Evolutionary conservation across 2,797 vertebrate species (phyloP).

Genomic region (Phoeniculus purpureus): DNA sequence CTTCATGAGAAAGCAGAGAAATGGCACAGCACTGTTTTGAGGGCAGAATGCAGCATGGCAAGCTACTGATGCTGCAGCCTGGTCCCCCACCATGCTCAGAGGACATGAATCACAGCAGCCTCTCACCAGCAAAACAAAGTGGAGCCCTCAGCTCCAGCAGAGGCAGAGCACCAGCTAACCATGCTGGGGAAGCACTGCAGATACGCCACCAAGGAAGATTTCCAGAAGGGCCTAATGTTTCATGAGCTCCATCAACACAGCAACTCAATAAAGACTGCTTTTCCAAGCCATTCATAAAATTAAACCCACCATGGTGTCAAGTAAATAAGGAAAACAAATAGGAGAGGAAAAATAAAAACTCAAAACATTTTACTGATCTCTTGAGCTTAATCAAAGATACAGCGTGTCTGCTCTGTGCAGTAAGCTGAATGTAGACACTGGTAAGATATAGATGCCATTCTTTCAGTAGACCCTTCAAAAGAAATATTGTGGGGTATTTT

Average conservation of each 20-base stretch:
- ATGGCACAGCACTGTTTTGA: not conserved
- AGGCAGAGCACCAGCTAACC: not conserved
- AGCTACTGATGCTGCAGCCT: not conserved
- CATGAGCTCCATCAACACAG: not conserved
- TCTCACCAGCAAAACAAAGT: not conserved
- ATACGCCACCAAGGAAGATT: not conserved
- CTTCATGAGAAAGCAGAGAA: not conserved
- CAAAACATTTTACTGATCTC: not conserved
- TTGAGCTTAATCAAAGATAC: not conserved
- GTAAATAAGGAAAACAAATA: not conserved
- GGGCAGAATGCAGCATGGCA: not conserved
- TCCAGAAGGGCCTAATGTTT: not conserved
- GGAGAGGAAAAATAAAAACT: not conserved
- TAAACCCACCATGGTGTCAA: not conserved
- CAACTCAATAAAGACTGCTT: not conserved
- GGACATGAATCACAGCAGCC: not conserved
- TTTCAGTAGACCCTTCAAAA: not conserved
- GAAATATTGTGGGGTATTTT: not conserved
- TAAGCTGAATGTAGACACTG: not conserved
- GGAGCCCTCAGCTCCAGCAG: fast-evolving
- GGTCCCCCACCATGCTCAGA: not conserved
- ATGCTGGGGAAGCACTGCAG: not conserved
- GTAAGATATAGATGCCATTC: not conserved
- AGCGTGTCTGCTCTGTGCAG: too few species aligned
- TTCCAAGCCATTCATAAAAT: not conserved